phyloP scores from a whole-genome alignment of 2,888 invertebrate species.

The Diogma glabrata region DNA sequence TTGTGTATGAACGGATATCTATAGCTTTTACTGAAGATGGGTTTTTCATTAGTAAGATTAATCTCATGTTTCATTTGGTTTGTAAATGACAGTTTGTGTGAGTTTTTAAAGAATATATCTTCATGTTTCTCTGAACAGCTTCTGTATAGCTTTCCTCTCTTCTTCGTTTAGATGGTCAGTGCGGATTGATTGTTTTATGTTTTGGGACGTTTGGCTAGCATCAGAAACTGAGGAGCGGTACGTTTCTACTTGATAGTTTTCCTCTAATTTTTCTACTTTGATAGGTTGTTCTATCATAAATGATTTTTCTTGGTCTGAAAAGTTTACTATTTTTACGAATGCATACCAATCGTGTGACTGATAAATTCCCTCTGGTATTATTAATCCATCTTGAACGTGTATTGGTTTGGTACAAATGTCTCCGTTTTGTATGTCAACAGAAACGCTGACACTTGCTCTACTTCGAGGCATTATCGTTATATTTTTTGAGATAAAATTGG shows the following conservation, averaged over 20 bases:
- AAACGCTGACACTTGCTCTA: too few species aligned
- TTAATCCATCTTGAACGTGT: too few species aligned
- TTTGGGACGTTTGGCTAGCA: background rate
- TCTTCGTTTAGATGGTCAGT: background rate
- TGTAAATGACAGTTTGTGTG: background rate
- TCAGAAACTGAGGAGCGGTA: background rate
- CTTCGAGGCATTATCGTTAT: too few species aligned
- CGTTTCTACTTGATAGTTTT: background rate
- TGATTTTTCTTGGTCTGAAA: background rate
- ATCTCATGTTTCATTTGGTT: too few species aligned
- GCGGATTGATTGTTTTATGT: background rate
- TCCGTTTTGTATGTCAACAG: too few species aligned
- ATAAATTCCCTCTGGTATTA: background rate
- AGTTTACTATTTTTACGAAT: background rate
- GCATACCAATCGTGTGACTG: background rate
- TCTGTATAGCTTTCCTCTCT: background rate
- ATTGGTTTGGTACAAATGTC: too few species aligned
- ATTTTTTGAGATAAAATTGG: background rate
- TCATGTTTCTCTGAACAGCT: background rate
- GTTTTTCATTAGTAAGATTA: too few species aligned
- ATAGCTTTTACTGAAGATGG: too few species aligned
- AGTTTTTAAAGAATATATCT: background rate
- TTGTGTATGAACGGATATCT: too few species aligned
- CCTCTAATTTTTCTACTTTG: background rate
- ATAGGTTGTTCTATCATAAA: background rate